phyloP scores from a whole-genome alignment of 2,888 invertebrate genomes.

The Melieria picta region DNA sequence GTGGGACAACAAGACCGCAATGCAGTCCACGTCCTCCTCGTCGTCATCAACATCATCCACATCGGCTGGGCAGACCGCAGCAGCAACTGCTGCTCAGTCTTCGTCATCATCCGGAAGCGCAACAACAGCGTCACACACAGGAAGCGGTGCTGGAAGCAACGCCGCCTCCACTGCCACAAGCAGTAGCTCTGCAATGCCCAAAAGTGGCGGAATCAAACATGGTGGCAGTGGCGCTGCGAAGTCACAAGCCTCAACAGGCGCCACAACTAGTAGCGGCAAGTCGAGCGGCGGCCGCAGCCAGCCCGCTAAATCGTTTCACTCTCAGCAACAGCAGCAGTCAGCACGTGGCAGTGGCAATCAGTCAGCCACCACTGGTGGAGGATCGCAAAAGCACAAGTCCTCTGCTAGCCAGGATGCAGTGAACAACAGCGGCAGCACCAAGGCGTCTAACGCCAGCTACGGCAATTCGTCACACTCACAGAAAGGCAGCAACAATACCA shows the following conservation, averaged over 20 bases:
- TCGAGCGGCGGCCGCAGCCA: slow-evolving; percentile 60
- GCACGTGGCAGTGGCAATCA: slow-evolving; percentile 47
- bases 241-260: slow-evolving; percentile 12
- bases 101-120: slow-evolving; percentile 31
- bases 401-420: slow-evolving; percentile 40
- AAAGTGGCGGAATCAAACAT: slow-evolving; percentile 23
- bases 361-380: slow-evolving; percentile 35
- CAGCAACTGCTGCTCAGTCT: slow-evolving; percentile 33
- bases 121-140: slow-evolving; percentile 54
- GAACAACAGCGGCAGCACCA: slow-evolving; percentile 43
- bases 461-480: slow-evolving; percentile 70
- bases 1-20: slow-evolving; percentile 63
- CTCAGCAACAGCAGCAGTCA: slow-evolving; percentile 45
- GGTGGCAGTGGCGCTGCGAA: slow-evolving; percentile 18
- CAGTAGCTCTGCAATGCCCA: no score
- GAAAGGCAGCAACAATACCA: slow-evolving; percentile 56
- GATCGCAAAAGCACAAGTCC: slow-evolving; percentile 26
- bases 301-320: slow-evolving; percentile 58
- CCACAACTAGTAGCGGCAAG: slow-evolving; percentile 42
- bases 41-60: slow-evolving; percentile 53
- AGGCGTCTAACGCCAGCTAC: slow-evolving; percentile 71
- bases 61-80: slow-evolving; percentile 50
- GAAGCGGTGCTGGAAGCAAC: slow-evolving; percentile 42
- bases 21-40: slow-evolving; percentile 48
- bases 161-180: neutral